Evolutionary conservation across 2,797 vertebrate genomes (phyloP), one percentile per base, ranked within the genome.

Genomic region (Moxostoma hubbsi): DNA sequence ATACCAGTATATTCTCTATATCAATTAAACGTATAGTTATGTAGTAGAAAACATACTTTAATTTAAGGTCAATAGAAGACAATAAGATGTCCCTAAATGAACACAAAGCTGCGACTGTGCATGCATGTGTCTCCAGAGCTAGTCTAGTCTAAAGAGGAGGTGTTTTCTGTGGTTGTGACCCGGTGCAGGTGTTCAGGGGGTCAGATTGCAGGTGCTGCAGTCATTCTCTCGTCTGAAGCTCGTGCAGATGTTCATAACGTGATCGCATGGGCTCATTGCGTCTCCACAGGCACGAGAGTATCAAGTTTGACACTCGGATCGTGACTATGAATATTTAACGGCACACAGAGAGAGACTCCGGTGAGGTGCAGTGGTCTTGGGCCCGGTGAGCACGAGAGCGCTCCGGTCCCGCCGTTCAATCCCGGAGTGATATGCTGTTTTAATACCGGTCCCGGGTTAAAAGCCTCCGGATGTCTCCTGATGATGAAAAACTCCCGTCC

Each of bases 311-410:
- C 64, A 69, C 72, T 62, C 24, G 53, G 47, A 75, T 75, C 72
- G 65, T 10, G 49, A 69, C 71, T 36, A 69, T 75, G 72, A 75
- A 75, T 70, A 69, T 75, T 81, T 72, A 79, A 72, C 68, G 76
- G 59, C 55, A 49, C 36, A 24, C 24, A 24, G 24, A 11, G 50
- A 58, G 61, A 36, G 75, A 43, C 69, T 77, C 64, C 67, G 62
- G 47, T 82, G 46, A 77, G 43, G 50, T 46, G 81, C 57, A 61
- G 81, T 72, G 77, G 61, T 81, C 75, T 71, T 68, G 77, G 76
- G 77, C 77, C 62, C 71, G 62, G 61, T 50, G 66, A 49, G 45
- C 54, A n/a, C 53, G 51, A 15, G 24, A 57, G 75, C 50, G 72
- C 55, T 70, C 67, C 66, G 67, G 69, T 77, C 57, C 74, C 16